A percentile compares a stretch with the other conserved stretches of the same genome.
phyloP scores from a whole-genome alignment of 2,888 invertebrate species.

The Nephrotoma guestfalica region DNA sequence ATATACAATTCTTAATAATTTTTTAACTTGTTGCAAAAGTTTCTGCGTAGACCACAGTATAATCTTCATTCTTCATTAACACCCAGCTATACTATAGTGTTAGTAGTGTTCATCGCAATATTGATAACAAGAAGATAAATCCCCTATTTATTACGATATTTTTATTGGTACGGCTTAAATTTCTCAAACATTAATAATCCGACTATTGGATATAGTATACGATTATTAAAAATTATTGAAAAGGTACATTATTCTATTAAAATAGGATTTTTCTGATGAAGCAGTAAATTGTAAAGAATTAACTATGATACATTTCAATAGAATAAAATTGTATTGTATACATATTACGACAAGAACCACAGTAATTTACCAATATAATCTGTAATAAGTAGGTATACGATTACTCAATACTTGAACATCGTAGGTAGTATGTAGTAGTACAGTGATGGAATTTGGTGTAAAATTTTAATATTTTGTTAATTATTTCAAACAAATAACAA shows the following conservation, averaged over 20 bases:
- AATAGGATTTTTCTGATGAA: background rate
- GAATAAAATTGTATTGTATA: background rate
- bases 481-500: too few species aligned
- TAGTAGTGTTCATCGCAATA: background rate
- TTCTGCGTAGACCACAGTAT: background rate
- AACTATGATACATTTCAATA: background rate
- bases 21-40: background rate
- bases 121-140: background rate
- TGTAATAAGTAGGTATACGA: background rate
- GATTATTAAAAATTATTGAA: background rate
- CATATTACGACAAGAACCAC: background rate
- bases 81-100: background rate
- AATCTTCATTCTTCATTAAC: background rate
- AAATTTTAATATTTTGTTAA: too few species aligned
- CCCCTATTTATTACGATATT: background rate
- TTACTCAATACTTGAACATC: too few species aligned
- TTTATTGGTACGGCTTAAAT: background rate
- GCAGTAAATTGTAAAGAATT: background rate
- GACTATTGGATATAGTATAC: background rate
- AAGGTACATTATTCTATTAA: background rate
- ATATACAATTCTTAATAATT: too few species aligned
- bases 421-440: background rate
- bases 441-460: background rate
- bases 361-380: background rate
- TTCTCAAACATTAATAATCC: background rate